A percentile compares a stretch with the other conserved stretches of the same genome.
These are phyloP conservation scores for Nicator chloris DNA, from an alignment of 2,113 vertebrate species.

Conservation along the genomic window DNA sequence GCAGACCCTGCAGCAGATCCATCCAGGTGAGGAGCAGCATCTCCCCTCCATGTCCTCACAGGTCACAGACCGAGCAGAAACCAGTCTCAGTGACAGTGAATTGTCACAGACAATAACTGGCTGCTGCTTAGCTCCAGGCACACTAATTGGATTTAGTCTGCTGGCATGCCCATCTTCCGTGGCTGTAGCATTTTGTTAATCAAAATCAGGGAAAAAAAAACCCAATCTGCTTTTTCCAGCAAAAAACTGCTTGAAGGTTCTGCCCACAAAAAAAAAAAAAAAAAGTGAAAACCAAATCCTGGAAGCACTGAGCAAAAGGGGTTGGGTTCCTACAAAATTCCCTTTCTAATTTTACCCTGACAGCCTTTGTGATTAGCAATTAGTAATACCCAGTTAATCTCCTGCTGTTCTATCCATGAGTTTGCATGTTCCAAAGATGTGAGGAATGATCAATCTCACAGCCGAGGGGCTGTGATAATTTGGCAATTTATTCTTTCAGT, in stretches of 20 bases:
- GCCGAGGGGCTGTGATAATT: background rate
- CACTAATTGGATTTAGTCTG: conserved; percentile 23
- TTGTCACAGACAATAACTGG: conserved; percentile 1
- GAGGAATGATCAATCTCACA: background rate
- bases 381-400: conserved; percentile 50
- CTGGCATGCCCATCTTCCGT: background rate
- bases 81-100: conserved; percentile 7
- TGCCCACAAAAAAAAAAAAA: background rate
- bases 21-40: background rate
- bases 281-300: background rate
- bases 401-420: background rate
- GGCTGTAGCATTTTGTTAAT: background rate
- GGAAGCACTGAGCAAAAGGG: background rate
- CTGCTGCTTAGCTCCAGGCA: background rate
- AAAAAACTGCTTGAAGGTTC: background rate
- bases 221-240: background rate
- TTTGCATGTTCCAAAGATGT: background rate
- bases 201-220: background rate
- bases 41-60: accelerated
- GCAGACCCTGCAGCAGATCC: accelerated
- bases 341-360: conserved; percentile 31
- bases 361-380: conserved; percentile 53
- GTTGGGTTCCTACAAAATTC: background rate
- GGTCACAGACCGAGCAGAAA: background rate
- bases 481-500: background rate